Percentiles rank a stretch among this genome's conserved stretches.
phyloP scores from a whole-genome alignment of 2,113 vertebrate species.

The Thalassoma bifasciatum region DNA sequence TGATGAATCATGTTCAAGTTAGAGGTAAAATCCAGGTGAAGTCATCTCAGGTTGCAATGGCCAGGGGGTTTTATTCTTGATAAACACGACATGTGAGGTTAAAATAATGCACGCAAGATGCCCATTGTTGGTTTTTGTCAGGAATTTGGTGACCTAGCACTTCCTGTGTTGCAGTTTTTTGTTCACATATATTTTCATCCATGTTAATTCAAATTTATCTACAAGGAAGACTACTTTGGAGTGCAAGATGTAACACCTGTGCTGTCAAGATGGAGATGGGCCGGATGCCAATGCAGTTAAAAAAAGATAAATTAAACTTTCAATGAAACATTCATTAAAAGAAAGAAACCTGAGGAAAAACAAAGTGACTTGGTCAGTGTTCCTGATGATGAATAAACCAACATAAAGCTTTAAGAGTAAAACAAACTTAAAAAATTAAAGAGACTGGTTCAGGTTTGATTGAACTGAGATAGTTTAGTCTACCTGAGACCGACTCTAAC shows the following conservation, averaged over 20 bases:
- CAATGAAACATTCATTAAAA: too few relatives aligned
- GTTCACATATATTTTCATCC: not conserved
- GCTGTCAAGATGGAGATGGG: too few relatives aligned
- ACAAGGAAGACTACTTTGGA: not conserved
- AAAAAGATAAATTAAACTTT: too few relatives aligned
- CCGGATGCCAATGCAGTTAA: too few relatives aligned
- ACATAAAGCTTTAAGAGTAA: too few relatives aligned
- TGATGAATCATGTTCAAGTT: not conserved
- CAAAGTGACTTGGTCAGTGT: too few relatives aligned
- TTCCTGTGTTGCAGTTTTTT: not conserved
- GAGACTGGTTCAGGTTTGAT: too few relatives aligned
- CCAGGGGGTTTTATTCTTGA: not conserved
- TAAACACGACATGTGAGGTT: not conserved
- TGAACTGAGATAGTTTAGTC: too few relatives aligned
- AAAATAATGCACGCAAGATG: not conserved
- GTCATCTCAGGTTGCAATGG: not conserved
- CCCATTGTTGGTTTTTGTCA: fast-evolving
- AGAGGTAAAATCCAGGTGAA: not conserved
- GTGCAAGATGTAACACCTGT: too few relatives aligned
- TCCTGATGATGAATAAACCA: too few relatives aligned
- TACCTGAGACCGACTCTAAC: not conserved
- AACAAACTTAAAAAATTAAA: too few relatives aligned
- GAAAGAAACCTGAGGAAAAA: too few relatives aligned
- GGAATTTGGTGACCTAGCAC: not conserved
- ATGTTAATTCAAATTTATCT: not conserved